Evolutionary conservation across 1,140 invertebrate genomes (phyloP).

Genomic region (Stegodyphus dumicola): DNA sequence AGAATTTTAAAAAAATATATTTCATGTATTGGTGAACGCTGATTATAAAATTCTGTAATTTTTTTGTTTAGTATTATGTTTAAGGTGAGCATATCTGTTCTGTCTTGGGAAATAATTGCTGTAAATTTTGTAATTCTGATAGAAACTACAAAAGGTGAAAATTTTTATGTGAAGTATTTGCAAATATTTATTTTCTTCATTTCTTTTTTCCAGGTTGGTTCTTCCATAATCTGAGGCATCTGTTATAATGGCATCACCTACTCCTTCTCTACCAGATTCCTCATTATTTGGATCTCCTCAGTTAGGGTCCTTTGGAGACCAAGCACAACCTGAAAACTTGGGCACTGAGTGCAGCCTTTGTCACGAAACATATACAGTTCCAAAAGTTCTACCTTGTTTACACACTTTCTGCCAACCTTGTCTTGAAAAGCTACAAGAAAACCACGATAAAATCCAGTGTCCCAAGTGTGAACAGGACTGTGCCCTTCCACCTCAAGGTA

Average conservation of each 20-base stretch:
- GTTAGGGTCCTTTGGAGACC: slow-evolving; percentile 37
- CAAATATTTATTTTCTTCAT: background rate
- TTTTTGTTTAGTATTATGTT: too few species aligned
- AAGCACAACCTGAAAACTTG: slow-evolving; percentile 37
- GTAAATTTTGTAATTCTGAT: too few species aligned
- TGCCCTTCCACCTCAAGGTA: slow-evolving; percentile 71
- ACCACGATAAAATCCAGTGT: slow-evolving; percentile 82
- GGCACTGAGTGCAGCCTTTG: slow-evolving; percentile 81
- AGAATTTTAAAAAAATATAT: too few species aligned
- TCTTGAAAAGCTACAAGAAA: slow-evolving; percentile 74
- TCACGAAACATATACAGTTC: slow-evolving; percentile 78
- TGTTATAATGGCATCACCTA: slow-evolving; percentile 59
- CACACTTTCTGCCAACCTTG: slow-evolving; percentile 85
- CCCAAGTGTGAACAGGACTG: slow-evolving; percentile 80
- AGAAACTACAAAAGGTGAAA: too few species aligned
- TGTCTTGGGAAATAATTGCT: too few species aligned
- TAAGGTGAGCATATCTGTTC: too few species aligned
- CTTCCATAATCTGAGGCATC: background rate
- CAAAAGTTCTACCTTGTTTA: slow-evolving; percentile 82
- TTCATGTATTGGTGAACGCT: too few species aligned
- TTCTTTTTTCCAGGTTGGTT: slow-evolving; percentile 5
- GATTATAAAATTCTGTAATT: too few species aligned
- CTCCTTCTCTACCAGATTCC: slow-evolving; percentile 54
- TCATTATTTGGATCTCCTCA: slow-evolving; percentile 50
- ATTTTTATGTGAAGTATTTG: too few species aligned